Evolutionary conservation across 2,797 vertebrate genomes (phyloP).

Genomic region (Pseudochromis fuscus): DNA sequence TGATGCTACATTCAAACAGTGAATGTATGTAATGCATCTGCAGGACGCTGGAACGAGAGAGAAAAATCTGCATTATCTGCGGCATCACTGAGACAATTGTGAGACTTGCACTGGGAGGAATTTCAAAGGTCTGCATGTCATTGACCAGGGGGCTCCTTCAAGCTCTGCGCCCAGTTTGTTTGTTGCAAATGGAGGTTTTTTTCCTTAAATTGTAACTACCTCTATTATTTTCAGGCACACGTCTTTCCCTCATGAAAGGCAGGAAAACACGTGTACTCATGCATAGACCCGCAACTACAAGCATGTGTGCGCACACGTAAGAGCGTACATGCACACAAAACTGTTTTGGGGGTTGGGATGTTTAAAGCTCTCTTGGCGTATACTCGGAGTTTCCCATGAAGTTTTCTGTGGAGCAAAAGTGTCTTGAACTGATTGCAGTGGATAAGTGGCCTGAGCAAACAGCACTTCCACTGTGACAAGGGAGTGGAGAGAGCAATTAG

Average conservation of each 20-base stretch:
- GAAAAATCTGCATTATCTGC: conserved; percentile 62
- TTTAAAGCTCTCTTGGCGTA: conserved; percentile 65
- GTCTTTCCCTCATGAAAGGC: conserved; percentile 22
- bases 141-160: conserved; percentile 81
- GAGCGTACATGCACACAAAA: neutral
- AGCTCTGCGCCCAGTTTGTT: conserved; percentile 66
- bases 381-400: conserved; percentile 78
- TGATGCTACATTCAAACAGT: conserved; percentile 58
- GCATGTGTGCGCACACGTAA: neutral
- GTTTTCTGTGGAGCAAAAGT: conserved; percentile 68
- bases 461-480: conserved; percentile 69
- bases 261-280: conserved; percentile 39
- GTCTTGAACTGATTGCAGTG: conserved; percentile 70
- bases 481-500: conserved; percentile 72
- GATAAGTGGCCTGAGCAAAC: conserved; percentile 75
- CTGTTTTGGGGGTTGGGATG: conserved; percentile 55
- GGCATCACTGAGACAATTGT: conserved; percentile 74
- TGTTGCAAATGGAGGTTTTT: conserved; percentile 68
- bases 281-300: conserved; percentile 38
- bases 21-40: conserved; percentile 39
- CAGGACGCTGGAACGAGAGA: conserved; percentile 44
- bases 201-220: conserved; percentile 29
- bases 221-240: conserved; percentile 43
- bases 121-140: conserved; percentile 84
- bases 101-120: conserved; percentile 77